phyloP scores from a whole-genome alignment of 2,888 invertebrate species.

The Heteropelma amictum region DNA sequence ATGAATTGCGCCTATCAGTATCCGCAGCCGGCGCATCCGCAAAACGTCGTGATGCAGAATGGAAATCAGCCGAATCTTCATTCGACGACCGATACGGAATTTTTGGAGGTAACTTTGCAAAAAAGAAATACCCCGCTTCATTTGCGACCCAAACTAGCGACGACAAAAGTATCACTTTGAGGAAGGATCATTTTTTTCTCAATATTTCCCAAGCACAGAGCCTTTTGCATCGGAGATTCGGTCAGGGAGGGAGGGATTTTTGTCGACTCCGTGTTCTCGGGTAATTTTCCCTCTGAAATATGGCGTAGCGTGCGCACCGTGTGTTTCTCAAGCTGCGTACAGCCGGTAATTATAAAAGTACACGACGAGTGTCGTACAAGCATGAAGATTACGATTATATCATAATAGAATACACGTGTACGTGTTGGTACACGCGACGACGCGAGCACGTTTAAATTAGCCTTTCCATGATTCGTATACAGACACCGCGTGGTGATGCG shows the following conservation, averaged over 20 bases:
- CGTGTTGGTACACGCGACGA: constrained; percentile 10
- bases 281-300: too few species aligned
- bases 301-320: too few species aligned
- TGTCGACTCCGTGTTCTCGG: too few species aligned
- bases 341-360: constrained; percentile 56
- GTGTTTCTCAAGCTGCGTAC: too few species aligned
- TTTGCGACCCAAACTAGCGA: too few species aligned
- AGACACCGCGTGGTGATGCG: too few species aligned
- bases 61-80: constrained; percentile 68
- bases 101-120: constrained; percentile 71
- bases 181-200: too few species aligned
- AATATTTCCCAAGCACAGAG: constrained; percentile 52
- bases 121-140: too few species aligned
- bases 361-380: constrained; percentile 55
- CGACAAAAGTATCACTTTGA: too few species aligned
- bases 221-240: too few species aligned
- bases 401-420: constrained; percentile 36
- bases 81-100: constrained; percentile 70
- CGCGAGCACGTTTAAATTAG: constrained; percentile 17
- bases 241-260: too few species aligned
- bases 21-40: constrained; percentile 73
- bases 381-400: constrained; percentile 62
- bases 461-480: not conserved
- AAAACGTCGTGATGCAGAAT: constrained; percentile 72
- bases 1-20: constrained; percentile 77